Evolutionary conservation across 1,140 invertebrate genomes (phyloP), one percentile per base, ranked within the genome.

Genomic region (Leptoteleia sp.): DNA sequence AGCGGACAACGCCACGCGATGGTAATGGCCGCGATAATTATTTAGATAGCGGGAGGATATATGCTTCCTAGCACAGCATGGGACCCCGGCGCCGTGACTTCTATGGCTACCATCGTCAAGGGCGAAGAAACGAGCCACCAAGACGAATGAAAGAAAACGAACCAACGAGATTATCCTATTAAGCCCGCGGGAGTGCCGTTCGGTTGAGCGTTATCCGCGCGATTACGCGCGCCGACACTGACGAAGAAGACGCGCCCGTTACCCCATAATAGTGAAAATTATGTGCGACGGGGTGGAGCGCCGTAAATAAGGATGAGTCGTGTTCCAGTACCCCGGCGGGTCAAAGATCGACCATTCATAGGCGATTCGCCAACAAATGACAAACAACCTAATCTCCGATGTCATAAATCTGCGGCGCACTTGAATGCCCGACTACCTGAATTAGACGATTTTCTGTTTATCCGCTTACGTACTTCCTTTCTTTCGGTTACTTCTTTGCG

Each of bases 1-100:
- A 80, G 64, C 79, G 85, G 83, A 86, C 85, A 86, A 84, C 84
- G 83, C 82, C 82, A 83, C 83, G 86, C 83, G 84, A 87, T 85
- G 85, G 82, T 87, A 87, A 87, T 86, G 85, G 84, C 82, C 73
- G 86, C 83, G 86, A 87, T 87, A 87, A 87, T 87, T 87, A 87
- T 87, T 87, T 86, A 87, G 86, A 87, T 86, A 87, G 83, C 85
- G 83, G 65, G 83, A 86, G 85, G 84, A 87, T 86, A 84, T 87
- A 87, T 86, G 86, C 85, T 83, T 86, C 82, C 85, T 86, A 86
- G 80, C 85, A 75, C 85, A 86, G 85, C 86, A 85, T 87, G 86
- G 77, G 84, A 86, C 81, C 83, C 45, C 48, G 79, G 77, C 78
- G 79, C 59, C 82, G 79, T 83, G 80, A 84, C 81, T 85, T 81